A percentile compares a stretch with the other conserved stretches of the same genome.
Conservation (phyloP, 2,113 vertebrate species). For the Thamnophis sirtalis region DNA sequence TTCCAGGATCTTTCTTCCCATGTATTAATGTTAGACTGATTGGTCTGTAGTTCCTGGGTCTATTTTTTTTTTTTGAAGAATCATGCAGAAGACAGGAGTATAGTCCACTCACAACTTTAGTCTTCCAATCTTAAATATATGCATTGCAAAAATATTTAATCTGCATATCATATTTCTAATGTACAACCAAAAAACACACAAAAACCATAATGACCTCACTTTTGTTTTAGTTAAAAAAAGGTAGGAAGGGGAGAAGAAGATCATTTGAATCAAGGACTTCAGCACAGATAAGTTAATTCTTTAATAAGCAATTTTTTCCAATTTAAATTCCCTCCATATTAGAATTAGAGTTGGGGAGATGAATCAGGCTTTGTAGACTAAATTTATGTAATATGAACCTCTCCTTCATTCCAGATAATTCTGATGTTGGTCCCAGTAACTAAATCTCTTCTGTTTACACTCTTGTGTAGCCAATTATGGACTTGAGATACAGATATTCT, state of each 20-base stretch:
- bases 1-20: too few relatives aligned
- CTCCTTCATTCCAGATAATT: not conserved
- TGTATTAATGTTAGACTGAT: too few relatives aligned
- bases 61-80: not conserved
- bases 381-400: not conserved
- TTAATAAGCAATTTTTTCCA: not conserved
- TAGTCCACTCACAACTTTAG: not conserved
- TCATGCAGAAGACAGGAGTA: not conserved
- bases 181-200: not conserved
- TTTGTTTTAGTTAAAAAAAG: not conserved
- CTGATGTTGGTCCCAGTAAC: not conserved
- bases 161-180: not conserved
- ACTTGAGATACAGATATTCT: not conserved
- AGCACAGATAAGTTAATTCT: not conserved
- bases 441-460: not conserved
- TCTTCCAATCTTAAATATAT: not conserved
- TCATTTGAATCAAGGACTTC: not conserved
- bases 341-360: not conserved
- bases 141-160: not conserved
- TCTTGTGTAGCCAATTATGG: not conserved
- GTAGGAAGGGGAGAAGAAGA: too few relatives aligned
- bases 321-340: not conserved
- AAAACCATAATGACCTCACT: not conserved
- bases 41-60: too few relatives aligned
- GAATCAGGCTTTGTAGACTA: not conserved